Conservation (phyloP, 1,140 invertebrate species). For the Dreissena polymorpha region DNA sequence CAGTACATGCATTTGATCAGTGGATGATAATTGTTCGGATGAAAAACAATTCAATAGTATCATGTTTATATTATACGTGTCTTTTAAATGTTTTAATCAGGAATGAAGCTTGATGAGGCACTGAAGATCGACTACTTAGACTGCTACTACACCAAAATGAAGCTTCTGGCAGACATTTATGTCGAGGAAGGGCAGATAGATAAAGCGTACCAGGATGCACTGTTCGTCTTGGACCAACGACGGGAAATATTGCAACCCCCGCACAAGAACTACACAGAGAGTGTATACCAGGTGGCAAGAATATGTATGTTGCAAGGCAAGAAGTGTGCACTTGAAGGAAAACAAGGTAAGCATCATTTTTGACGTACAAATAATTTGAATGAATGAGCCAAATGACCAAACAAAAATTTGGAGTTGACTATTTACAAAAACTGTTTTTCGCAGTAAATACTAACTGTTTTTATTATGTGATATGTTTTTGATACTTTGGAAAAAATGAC, state of each 20-base stretch:
- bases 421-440: too few species aligned
- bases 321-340: constrained; percentile 6
- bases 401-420: too few species aligned
- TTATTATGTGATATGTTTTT: too few species aligned
- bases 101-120: constrained; percentile 23
- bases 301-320: constrained; percentile 44
- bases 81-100: neutral
- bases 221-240: constrained; percentile 16
- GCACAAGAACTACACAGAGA: constrained; percentile 37
- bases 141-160: constrained; percentile 14
- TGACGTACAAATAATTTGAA: too few species aligned
- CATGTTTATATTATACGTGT: too few species aligned
- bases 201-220: constrained; percentile 29
- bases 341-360: neutral
- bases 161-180: constrained; percentile 39
- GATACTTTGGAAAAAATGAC: too few species aligned
- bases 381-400: too few species aligned
- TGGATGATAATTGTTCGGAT: too few species aligned
- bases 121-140: constrained; percentile 30
- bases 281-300: constrained; percentile 40
- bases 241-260: constrained; percentile 44
- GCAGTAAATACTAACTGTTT: too few species aligned
- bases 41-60: too few species aligned
- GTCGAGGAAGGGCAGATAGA: constrained; percentile 26
- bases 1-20: too few species aligned